Evolutionary conservation across 2,797 vertebrate species (phyloP), one percentile per base, ranked within the genome.

Genomic region (Pseudomugil tenellus): DNA sequence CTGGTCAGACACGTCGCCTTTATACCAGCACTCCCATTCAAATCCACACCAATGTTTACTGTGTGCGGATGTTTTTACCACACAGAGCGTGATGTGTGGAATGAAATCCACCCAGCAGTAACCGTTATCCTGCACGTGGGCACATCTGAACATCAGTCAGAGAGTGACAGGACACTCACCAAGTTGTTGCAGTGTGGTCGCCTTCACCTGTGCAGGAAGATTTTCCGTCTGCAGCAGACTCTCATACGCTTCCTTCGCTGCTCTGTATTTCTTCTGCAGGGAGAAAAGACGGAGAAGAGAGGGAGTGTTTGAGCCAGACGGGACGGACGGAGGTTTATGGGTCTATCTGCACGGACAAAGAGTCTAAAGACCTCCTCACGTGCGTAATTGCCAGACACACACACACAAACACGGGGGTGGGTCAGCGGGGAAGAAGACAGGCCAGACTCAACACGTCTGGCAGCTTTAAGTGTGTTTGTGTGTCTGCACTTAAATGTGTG

Each of bases 131-230:
- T 37, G 35, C 25, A 64, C 8, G 34, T 17, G 8, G 19, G 25
- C 51, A 34, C 23, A 19, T 8, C 8, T 46, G 13, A 19, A 12
- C 8, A n/a, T 37, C 0, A 7, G 32, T 19, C 31, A 6, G 5
- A 11, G 34, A 63, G n/a, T 6, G 59, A 53, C 13, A 13, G 6
- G 49, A 72, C 55, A 95, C 97, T 94, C 94, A 97, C 98, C 98
- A 87, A 99, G 95, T 91, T 99, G 97, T 93, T 99, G 98, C 89
- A 99, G 94, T 73, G 98, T 95, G 84, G 96, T 96, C 77, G 98
- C 97, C 95, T 99, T 99, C 93, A 99, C 97, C 96, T 98, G 97
- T 88, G 95, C 94, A 92, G 98, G 95, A 93, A 99, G 96, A 92
- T 96, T 95, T 87, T 98, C 96, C 6, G 94, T 95, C 94, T 98